phyloP scores from a whole-genome alignment of 2,888 invertebrate genomes.

The Ochlodes sylvanus region DNA sequence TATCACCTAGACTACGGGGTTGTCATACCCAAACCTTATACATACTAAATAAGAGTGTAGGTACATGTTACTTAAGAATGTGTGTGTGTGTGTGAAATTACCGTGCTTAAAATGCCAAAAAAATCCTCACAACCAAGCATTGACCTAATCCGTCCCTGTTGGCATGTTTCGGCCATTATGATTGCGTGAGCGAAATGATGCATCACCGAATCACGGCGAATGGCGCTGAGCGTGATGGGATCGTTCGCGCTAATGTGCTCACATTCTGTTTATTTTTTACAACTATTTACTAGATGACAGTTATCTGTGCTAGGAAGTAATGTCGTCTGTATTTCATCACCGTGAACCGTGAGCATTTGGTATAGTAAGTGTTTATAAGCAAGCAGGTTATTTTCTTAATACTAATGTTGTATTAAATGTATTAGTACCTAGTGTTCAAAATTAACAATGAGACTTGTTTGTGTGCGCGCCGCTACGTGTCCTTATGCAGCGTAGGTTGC shows the following conservation, averaged over 20 bases:
- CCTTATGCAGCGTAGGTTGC: too few species aligned
- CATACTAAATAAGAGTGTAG: too few species aligned
- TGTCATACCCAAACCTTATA: too few species aligned
- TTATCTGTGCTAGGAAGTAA: not conserved
- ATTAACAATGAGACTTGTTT: too few species aligned
- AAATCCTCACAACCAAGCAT: not conserved
- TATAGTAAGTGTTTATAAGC: too few species aligned
- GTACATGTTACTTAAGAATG: too few species aligned
- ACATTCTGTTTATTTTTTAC: constrained; percentile 7
- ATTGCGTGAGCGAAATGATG: constrained; percentile 19
- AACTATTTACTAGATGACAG: not conserved
- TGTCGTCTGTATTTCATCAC: not conserved
- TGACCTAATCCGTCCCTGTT: not conserved
- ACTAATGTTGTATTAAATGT: too few species aligned
- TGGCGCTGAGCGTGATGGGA: not conserved
- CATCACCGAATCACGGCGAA: not conserved
- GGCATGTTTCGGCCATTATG: not conserved
- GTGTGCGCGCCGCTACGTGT: too few species aligned
- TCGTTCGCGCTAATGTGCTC: not conserved
- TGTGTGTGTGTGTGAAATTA: too few species aligned
- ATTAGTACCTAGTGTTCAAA: too few species aligned
- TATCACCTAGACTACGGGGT: too few species aligned
- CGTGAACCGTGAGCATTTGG: not conserved
- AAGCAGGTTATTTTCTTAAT: too few species aligned
- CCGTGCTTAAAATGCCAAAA: not conserved